A percentile compares a stretch with the other conserved stretches of the same genome.
Conservation (phyloP, 2,888 invertebrate species). For the Sepiola atlantica region DNA sequence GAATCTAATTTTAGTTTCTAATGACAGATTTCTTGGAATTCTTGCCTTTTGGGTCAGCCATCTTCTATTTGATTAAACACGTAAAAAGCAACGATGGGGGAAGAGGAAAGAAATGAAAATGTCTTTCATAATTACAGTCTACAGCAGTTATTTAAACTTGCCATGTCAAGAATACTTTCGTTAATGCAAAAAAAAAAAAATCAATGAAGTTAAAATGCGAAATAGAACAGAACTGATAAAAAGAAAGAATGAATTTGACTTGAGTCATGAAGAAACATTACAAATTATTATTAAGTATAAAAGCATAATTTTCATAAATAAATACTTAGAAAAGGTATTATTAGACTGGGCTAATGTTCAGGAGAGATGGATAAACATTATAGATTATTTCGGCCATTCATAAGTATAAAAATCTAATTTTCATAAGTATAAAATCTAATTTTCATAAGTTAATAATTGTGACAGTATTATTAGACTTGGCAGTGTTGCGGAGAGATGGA, state of each 20-base stretch:
- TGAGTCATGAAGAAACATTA: background rate
- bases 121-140: background rate
- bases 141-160: conserved; percentile 20
- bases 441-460: too few relatives aligned
- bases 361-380: too few relatives aligned
- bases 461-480: too few relatives aligned
- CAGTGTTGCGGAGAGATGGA: too few relatives aligned
- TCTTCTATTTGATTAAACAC: background rate
- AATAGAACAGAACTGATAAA: background rate
- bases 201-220: background rate
- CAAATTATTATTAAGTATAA: background rate
- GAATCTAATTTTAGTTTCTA: background rate
- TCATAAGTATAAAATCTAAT: too few relatives aligned
- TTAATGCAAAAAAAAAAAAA: background rate
- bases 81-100: background rate
- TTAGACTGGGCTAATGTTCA: too few relatives aligned
- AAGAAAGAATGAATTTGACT: background rate
- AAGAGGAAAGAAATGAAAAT: background rate
- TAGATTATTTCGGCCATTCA: too few relatives aligned
- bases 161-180: background rate
- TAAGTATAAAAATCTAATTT: too few relatives aligned
- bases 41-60: background rate
- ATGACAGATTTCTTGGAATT: conserved; percentile 6
- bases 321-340: too few relatives aligned
- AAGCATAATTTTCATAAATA: too few relatives aligned